Evolutionary conservation across 1,140 invertebrate species (phyloP).

Genomic region (Sarcophaga peregrina): DNA sequence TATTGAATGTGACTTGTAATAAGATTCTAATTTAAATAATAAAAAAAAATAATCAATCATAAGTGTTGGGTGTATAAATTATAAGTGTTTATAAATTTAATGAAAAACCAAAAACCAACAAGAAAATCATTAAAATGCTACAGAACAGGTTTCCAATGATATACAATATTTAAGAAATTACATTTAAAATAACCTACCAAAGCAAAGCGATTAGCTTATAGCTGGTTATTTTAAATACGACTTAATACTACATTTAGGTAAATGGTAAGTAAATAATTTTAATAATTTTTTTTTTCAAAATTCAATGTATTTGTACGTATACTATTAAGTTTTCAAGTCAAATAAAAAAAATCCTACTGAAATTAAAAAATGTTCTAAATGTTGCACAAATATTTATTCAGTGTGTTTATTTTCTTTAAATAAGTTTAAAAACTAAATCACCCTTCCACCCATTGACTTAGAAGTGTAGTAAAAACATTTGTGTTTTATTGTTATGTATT

Average conservation of each 20-base stretch:
- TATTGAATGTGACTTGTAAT: background rate
- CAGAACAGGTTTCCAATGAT: conserved; percentile 18
- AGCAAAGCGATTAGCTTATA: background rate
- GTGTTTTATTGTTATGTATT: too few relatives aligned
- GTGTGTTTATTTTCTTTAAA: background rate
- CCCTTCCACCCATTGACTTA: background rate
- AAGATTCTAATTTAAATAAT: background rate
- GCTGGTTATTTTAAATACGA: too few relatives aligned
- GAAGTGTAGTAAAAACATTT: background rate
- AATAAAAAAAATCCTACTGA: too few relatives aligned
- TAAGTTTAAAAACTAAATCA: background rate
- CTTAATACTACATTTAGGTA: background rate
- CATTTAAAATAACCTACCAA: background rate
- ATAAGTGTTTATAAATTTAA: conserved; percentile 16
- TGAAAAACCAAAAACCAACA: background rate
- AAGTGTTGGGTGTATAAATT: conserved; percentile 3
- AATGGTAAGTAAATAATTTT: conserved; percentile 1
- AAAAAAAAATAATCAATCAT: background rate
- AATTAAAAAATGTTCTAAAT: background rate
- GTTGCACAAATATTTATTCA: conserved; percentile 7
- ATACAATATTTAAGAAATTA: conserved; percentile 23
- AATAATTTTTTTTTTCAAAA: background rate
- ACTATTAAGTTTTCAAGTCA: background rate
- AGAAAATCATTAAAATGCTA: background rate
- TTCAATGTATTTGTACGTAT: background rate